phyloP scores from a whole-genome alignment of 2,113 vertebrate genomes.

The Siphamia tubifer region DNA sequence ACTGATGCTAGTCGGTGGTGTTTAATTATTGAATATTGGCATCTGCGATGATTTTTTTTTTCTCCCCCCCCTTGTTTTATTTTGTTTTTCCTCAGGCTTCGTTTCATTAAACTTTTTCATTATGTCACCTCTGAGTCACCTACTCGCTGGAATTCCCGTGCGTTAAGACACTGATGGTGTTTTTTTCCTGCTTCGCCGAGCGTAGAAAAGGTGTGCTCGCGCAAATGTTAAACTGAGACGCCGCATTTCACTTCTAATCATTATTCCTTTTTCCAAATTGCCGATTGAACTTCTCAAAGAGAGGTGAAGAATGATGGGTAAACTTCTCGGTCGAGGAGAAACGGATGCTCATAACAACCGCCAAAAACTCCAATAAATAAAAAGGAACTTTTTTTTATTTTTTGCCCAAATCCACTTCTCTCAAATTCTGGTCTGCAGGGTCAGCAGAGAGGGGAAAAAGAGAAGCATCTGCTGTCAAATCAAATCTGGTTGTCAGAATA shows the following conservation, averaged over 20 bases:
- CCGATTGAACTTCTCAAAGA: conserved; percentile 15
- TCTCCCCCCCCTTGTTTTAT: not conserved
- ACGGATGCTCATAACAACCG: conserved; percentile 5
- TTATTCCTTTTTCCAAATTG: conserved; percentile 51
- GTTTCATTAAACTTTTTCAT: conserved; percentile 7
- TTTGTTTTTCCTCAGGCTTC: not conserved
- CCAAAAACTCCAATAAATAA: not conserved
- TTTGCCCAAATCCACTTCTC: not conserved
- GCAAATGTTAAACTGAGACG: not conserved
- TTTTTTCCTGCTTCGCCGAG: conserved; percentile 29
- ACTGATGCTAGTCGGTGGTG: not conserved
- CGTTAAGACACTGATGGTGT: conserved; percentile 26
- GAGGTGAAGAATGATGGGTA: not conserved
- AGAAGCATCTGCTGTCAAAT: conserved; percentile 52
- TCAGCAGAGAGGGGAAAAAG: conserved; percentile 32
- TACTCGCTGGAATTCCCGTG: not conserved
- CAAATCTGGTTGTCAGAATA: conserved; percentile 43
- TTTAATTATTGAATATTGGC: conserved; percentile 14
- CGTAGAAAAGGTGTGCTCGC: not conserved
- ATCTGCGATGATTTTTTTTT: not conserved
- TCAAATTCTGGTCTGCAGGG: conserved; percentile 20
- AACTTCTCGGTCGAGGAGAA: not conserved
- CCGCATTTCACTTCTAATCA: conserved; percentile 36
- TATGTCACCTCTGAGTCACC: conserved; percentile 4
- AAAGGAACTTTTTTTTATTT: conserved; percentile 4